Base-by-base conservation (phyloP, 2,888 invertebrate genomes). In the Orthosia incerta region DNA sequence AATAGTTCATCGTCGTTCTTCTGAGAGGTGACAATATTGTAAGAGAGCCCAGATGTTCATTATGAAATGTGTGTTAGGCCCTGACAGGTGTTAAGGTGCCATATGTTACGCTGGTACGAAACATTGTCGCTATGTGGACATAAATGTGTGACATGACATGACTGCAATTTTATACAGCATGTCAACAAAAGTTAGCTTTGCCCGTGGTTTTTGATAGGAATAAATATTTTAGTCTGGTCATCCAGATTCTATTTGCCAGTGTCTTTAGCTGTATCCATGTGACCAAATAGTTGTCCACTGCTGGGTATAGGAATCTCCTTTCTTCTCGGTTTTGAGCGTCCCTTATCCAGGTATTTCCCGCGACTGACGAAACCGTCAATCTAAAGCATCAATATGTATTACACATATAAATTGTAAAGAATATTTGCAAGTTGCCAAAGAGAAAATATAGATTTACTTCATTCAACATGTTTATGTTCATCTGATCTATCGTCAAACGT, bases 1-100 rank as follows among this genome's bases (percentile, higher is more conserved):
- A 26, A n/a, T n/a, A 16, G 23, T 55, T 68, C 20, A 12, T 68
- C 12, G 48, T n/a, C 18, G 16, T 51, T 65, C 39, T 16, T 16
- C 4, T 11, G 23, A 48, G 16, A 13, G n/a, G 18, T 46, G n/a
- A 51, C 26, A 60, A 51, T 39, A 39, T 45, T 45, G 15, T 53
- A 53, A 12, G 26, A 18, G 4, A 26, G 15, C 2, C 15, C 53
- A 60, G 72, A 72, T 53, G 46, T n/a, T 13, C 4, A 5, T 46
- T 46, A 71, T 31, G 45, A 31, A 71, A 46, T 71, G 45, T 60
- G n/a, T 71, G 23, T 26, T 26, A 51, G 46, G 20, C 50, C 45
- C 5, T 45, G 46, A 53, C 53, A 31, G 61, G 51, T 72, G 71
- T 20, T 53, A 15, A 26, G 26, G 12, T 45, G 18, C 51, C 60